Percentiles rank a stretch among this genome's conserved stretches.
phyloP scores from a whole-genome alignment of 2,113 vertebrate genomes.

The Apodemus speciosus region DNA sequence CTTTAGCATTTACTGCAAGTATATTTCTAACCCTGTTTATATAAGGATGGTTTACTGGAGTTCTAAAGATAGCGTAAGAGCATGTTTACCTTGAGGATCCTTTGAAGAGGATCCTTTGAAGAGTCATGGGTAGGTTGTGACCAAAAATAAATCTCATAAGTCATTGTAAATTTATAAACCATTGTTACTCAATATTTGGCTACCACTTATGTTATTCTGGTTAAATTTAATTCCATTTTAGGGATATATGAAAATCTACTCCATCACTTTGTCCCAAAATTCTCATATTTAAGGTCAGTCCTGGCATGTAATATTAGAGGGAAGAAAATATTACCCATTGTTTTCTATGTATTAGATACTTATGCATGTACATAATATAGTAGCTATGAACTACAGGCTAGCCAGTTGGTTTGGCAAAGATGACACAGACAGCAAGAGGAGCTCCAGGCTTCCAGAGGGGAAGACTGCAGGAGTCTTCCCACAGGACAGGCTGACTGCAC shows the following conservation, averaged over 20 bases:
- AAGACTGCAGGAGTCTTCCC: not conserved
- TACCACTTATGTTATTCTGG: not conserved
- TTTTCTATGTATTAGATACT: not conserved
- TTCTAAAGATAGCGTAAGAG: not conserved
- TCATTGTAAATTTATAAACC: not conserved
- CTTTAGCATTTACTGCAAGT: slow-evolving; percentile 32
- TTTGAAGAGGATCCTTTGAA: slow-evolving; percentile 47
- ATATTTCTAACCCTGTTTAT: slow-evolving; percentile 15
- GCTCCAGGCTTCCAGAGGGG: not conserved
- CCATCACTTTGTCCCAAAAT: slow-evolving; percentile 13
- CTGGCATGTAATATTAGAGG: not conserved
- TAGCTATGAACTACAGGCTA: not conserved
- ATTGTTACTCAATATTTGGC: not conserved
- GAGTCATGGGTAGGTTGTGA: not conserved
- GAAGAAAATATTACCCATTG: not conserved
- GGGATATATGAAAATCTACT: not conserved
- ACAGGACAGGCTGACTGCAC: not conserved
- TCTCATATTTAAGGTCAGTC: not conserved
- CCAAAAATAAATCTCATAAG: slow-evolving; percentile 4
- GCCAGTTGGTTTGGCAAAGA: not conserved
- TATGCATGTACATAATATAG: not conserved
- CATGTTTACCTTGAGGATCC: not conserved
- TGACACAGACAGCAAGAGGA: not conserved
- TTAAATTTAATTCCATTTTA: slow-evolving; percentile 43
- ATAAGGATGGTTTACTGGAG: slow-evolving; percentile 15